Percentiles rank a stretch among this genome's conserved stretches.
phyloP scores from a whole-genome alignment of 1,140 invertebrate genomes.

The Drosophila biarmipes region DNA sequence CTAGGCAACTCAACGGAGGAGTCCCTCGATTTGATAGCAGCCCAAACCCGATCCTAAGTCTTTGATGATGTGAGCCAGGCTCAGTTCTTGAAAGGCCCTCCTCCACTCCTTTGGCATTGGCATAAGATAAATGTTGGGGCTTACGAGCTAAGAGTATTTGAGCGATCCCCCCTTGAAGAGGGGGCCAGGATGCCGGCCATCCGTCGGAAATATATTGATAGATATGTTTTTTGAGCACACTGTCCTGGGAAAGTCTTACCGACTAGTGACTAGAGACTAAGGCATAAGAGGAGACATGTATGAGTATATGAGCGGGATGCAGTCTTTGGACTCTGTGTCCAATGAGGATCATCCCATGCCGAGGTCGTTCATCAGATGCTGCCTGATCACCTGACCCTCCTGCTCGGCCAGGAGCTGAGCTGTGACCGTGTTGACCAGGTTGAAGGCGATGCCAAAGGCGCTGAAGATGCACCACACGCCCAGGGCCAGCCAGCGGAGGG shows the following conservation, averaged over 20 bases:
- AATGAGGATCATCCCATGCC: constrained; percentile 59
- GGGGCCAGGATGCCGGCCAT: constrained; percentile 13
- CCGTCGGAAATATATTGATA: constrained; percentile 9
- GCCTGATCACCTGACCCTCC: constrained; percentile 76
- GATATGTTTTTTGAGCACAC: constrained; percentile 60
- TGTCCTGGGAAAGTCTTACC: constrained; percentile 63
- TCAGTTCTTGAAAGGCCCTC: constrained; percentile 38
- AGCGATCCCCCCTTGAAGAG: constrained; percentile 46
- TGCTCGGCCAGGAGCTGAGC: constrained; percentile 76
- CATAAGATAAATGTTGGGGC: constrained; percentile 65
- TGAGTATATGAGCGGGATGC: constrained; percentile 14
- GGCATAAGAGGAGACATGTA: constrained; percentile 30
- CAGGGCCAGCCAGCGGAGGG: constrained; percentile 97
- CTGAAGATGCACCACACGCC: constrained; percentile 96
- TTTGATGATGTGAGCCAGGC: constrained; percentile 66
- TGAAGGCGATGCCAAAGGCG: constrained; percentile 96
- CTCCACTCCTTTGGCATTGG: constrained; percentile 65
- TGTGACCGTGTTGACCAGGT: constrained; percentile 90
- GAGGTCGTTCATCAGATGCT: constrained; percentile 80
- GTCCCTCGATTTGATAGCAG: constrained; percentile 1
- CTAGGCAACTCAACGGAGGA: constrained; percentile 24
- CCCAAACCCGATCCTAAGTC: constrained; percentile 58
- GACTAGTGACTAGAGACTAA: constrained; percentile 65
- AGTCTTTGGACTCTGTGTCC: constrained; percentile 47
- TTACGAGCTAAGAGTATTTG: constrained; percentile 53